Evolutionary conservation across 2,888 invertebrate species (phyloP).

Genomic region (Hirudinaria manillensis): DNA sequence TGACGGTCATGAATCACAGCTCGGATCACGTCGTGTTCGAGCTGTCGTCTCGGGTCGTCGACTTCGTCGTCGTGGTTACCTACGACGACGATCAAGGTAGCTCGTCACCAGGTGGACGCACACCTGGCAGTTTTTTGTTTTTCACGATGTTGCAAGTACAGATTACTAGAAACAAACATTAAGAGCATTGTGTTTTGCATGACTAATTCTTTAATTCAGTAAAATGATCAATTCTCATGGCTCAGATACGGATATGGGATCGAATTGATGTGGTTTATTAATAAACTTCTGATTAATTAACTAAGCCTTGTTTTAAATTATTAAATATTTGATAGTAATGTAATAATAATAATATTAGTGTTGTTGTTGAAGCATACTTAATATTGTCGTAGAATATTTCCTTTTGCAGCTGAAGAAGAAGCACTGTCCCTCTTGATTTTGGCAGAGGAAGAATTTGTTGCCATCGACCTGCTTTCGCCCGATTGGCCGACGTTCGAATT

Average conservation of each 20-base stretch:
- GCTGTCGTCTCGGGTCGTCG: slow-evolving; percentile 84
- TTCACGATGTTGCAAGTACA: too few species aligned
- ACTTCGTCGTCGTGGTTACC: slow-evolving; percentile 55
- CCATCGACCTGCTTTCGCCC: slow-evolving; percentile 77
- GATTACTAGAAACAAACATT: too few species aligned
- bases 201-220: background rate
- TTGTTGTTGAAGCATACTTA: background rate
- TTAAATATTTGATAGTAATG: background rate
- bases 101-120: background rate
- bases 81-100: background rate
- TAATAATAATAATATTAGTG: background rate
- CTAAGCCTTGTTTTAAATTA: background rate
- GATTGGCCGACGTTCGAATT: slow-evolving; percentile 73
- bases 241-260: too few species aligned
- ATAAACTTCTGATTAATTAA: too few species aligned
- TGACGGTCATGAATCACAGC: slow-evolving; percentile 64
- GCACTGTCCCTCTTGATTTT: slow-evolving; percentile 68
- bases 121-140: too few species aligned
- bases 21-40: slow-evolving; percentile 62
- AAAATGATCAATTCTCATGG: too few species aligned
- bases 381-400: background rate
- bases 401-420: slow-evolving; percentile 38
- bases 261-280: too few species aligned
- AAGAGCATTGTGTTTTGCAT: background rate
- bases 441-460: slow-evolving; percentile 91